Conservation (phyloP, 2,797 vertebrate genomes). For the Micromesistius poutassou region DNA sequence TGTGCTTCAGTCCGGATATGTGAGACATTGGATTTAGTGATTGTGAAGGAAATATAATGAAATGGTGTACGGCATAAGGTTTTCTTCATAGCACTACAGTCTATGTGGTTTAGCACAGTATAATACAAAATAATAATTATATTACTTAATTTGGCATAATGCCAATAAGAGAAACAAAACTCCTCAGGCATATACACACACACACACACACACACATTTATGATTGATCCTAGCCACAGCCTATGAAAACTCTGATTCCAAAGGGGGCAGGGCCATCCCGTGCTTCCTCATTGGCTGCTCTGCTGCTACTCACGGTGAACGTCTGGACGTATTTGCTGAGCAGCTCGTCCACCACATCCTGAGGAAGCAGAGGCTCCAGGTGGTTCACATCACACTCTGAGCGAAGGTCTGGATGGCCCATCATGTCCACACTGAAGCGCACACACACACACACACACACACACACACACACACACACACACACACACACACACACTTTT, state of each 20-base stretch:
- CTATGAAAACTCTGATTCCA: not conserved
- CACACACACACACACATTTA: too few species aligned
- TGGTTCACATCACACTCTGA: slow-evolving; percentile 84
- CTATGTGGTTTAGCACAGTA: not conserved
- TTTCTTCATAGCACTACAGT: not conserved
- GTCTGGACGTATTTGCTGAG: slow-evolving; percentile 91
- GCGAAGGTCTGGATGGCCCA: slow-evolving; percentile 86
- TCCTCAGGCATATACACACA: not conserved
- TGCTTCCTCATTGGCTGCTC: not conserved
- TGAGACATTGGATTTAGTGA: not conserved
- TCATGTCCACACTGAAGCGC: slow-evolving; percentile 85
- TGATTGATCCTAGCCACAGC: not conserved
- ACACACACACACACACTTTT: not conserved
- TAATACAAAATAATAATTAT: not conserved
- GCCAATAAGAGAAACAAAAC: not conserved
- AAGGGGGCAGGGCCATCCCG: not conserved
- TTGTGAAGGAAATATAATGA: not conserved
- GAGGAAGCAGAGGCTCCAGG: slow-evolving; percentile 81
- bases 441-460: slow-evolving; percentile 7
- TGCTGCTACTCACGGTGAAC: slow-evolving; percentile 80
- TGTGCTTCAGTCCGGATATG: not conserved
- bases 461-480: not conserved
- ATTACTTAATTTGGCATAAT: not conserved
- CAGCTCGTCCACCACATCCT: slow-evolving; percentile 82
- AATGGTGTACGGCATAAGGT: not conserved